These are phyloP conservation scores for Lampris megalopsis DNA, from an alignment of 2,113 vertebrate genomes.

Conservation along the genomic window DNA sequence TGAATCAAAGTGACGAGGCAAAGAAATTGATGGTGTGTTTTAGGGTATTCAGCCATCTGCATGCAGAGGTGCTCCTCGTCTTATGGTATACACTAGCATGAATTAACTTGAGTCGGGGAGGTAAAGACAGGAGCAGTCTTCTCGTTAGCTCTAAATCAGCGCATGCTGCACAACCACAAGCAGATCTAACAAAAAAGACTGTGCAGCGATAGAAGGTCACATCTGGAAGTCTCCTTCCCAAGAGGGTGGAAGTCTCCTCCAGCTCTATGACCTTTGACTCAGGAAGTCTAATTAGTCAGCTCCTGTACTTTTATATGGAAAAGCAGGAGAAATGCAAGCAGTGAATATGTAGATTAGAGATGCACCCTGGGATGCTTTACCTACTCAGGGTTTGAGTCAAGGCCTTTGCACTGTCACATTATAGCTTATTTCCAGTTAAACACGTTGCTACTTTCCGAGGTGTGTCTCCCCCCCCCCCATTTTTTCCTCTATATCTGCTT, in stretches of 20 bases:
- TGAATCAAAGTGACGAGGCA: slow-evolving; percentile 65
- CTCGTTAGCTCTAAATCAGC: slow-evolving; percentile 25
- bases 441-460: too few relatives aligned
- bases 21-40: slow-evolving; percentile 51
- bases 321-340: slow-evolving; percentile 69
- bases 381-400: slow-evolving; percentile 59
- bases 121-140: slow-evolving; percentile 9
- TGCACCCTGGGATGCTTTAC: slow-evolving; percentile 58
- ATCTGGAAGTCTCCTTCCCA: slow-evolving; percentile 51
- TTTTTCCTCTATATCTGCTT: too few relatives aligned
- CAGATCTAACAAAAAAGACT: slow-evolving; percentile 35
- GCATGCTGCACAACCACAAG: not conserved
- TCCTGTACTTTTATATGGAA: slow-evolving; percentile 66
- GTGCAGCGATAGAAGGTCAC: slow-evolving; percentile 50
- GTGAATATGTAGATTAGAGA: slow-evolving; percentile 73
- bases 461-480: too few relatives aligned
- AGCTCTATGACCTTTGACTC: slow-evolving; percentile 68
- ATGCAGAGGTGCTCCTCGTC: slow-evolving; percentile 14
- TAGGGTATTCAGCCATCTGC: slow-evolving; percentile 29
- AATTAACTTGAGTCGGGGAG: slow-evolving; percentile 14
- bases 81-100: slow-evolving; percentile 18
- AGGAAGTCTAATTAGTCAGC: slow-evolving; percentile 70
- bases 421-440: slow-evolving; percentile 48
- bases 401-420: slow-evolving; percentile 57
- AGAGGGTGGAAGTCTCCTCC: slow-evolving; percentile 31